Evolutionary conservation across 2,113 vertebrate species (phyloP).

Genomic region (Sitta europaea): DNA sequence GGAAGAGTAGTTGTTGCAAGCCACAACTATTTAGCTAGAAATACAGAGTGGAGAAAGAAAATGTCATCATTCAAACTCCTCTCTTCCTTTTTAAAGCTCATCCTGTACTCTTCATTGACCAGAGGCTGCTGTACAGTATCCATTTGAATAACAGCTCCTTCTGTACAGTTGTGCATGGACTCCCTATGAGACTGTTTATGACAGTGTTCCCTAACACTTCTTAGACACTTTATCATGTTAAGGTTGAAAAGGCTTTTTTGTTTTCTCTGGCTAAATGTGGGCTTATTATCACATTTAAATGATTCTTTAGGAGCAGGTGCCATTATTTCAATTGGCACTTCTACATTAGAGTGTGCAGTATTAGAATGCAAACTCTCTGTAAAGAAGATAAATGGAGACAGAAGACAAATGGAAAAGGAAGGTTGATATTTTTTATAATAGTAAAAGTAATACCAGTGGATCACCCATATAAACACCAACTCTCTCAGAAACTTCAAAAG

Average conservation of each 20-base stretch:
- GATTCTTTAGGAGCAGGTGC: neutral
- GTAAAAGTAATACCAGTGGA: neutral
- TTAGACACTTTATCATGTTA: neutral
- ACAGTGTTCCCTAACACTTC: neutral
- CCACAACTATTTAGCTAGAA: neutral
- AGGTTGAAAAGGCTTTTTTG: neutral
- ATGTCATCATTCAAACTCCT: neutral
- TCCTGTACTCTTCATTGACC: neutral
- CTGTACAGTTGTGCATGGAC: neutral
- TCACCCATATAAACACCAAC: neutral
- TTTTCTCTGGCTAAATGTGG: neutral
- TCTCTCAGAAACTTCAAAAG: neutral
- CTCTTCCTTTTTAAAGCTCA: neutral
- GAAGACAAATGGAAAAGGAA: neutral
- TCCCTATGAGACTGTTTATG: neutral
- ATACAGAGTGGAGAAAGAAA: neutral
- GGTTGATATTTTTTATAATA: neutral
- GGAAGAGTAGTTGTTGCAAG: neutral
- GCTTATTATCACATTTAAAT: neutral
- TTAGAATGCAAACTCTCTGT: neutral
- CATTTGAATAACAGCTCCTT: neutral
- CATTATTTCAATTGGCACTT: neutral
- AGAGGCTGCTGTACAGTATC: neutral
- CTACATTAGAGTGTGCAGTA: neutral
- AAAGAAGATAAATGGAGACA: neutral